These are phyloP conservation scores for Lutjanus campechanus DNA, from an alignment of 2,797 vertebrate species.

Conservation along the genomic window DNA sequence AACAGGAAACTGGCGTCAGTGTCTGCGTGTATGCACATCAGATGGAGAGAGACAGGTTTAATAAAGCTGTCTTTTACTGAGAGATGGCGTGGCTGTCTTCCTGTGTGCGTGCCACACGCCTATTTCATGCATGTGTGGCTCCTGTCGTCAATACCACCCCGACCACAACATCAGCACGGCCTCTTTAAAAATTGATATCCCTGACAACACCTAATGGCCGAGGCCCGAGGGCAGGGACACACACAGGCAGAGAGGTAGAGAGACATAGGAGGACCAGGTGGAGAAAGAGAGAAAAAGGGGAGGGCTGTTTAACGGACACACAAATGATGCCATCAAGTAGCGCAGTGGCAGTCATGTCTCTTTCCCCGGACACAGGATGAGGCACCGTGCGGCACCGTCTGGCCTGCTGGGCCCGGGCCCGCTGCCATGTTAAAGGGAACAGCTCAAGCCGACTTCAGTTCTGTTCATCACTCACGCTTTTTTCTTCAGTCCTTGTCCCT, in stretches of 20 bases:
- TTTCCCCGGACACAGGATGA: slow-evolving; percentile 36
- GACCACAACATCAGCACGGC: slow-evolving; percentile 40
- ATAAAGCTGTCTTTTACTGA: slow-evolving; percentile 14
- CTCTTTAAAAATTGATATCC: slow-evolving; percentile 75
- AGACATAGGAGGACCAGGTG: neutral
- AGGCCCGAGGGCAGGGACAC: slow-evolving; percentile 52
- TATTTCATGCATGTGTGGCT: slow-evolving; percentile 53
- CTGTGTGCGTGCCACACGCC: slow-evolving; percentile 39
- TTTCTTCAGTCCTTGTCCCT: slow-evolving; percentile 14
- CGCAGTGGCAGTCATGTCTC: slow-evolving; percentile 31
- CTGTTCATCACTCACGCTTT: slow-evolving; percentile 21
- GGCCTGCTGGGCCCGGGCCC: slow-evolving; percentile 53
- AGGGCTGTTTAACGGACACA: slow-evolving; percentile 17
- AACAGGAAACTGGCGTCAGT: neutral
- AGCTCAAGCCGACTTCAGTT: slow-evolving; percentile 30
- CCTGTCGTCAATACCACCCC: slow-evolving; percentile 28
- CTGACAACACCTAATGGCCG: slow-evolving; percentile 72
- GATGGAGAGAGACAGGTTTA: slow-evolving; percentile 16
- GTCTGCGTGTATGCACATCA: neutral
- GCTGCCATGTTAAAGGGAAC: slow-evolving; percentile 50
- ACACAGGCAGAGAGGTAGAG: slow-evolving; percentile 11
- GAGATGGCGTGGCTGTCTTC: slow-evolving; percentile 11
- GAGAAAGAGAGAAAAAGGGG: neutral
- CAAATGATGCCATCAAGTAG: slow-evolving; percentile 60
- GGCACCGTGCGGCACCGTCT: neutral